Base-by-base conservation (phyloP, 2,888 invertebrate species). In the Cataglyphis livida region DNA sequence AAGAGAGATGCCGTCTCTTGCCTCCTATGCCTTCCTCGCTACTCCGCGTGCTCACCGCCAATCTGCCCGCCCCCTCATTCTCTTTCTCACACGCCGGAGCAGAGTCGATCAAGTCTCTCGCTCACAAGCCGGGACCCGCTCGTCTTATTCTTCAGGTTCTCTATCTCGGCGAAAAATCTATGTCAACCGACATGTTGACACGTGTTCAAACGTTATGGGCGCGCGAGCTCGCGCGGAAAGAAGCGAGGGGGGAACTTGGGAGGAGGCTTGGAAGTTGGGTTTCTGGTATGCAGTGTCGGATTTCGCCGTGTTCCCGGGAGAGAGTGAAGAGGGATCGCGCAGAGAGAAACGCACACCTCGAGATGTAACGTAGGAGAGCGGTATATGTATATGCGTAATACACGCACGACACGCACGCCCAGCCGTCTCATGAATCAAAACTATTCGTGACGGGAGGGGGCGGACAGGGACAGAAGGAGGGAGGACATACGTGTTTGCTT, bases 111-210 rank as follows among this genome's bases (percentile, higher is more conserved):
- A 89, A 90, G 85, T 82, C 85, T 81, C 87, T 82, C 76, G 68
- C 68, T 83, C 76, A 81, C 76, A 82, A 87, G 79, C 73, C 44
- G 85, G 85, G 83, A 82, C 86, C 75, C 70, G 12, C 73, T 86
- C 88, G 82, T 89, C 89, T 93, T 90, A 93, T 89, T 90, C 89
- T 79, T 84, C 75, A 25, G 83, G 57, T 93, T 90, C 78, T 79
- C 90, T 91, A 89, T 90, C 91, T 88, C 88, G 87, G 83, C 90
- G 93, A 93, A 93, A 93, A 93, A 93, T 93, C 93, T 93, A 92
- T 93, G 93, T 93, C 93, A 92, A 91, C 91, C 91, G 91, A 91
- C 92, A 93, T 92, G 93, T 93, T 93, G 93, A 93, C 93, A 93
- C 92, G 92, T 92, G 93, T 93, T 92, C 90, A 88, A 90, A 90